Evolutionary conservation across 2,113 vertebrate genomes (phyloP).

Genomic region (Cygnus atratus): DNA sequence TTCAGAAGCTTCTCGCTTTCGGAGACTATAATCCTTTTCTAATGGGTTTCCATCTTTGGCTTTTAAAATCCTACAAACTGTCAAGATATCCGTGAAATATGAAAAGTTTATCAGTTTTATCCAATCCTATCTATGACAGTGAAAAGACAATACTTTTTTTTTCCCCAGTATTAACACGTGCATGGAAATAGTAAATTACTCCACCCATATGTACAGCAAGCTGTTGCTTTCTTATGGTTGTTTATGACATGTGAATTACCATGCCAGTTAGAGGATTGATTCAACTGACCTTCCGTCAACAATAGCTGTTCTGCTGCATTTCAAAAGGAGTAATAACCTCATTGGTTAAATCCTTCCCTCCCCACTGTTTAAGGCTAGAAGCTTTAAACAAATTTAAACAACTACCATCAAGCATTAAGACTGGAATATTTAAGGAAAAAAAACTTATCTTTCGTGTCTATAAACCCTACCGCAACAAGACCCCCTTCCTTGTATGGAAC

Average conservation of each 20-base stretch:
- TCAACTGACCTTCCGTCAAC: neutral
- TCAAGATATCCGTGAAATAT: neutral
- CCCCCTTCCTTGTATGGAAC: neutral
- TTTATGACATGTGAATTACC: neutral
- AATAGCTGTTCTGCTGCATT: neutral
- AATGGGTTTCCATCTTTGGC: neutral
- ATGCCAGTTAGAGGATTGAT: neutral
- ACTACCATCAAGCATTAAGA: neutral
- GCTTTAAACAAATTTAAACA: neutral
- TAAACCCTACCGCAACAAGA: neutral
- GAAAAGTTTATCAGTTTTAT: neutral
- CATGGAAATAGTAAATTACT: neutral
- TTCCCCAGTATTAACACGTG: neutral
- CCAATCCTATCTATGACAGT: neutral
- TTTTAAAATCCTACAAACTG: neutral
- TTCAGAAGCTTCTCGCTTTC: neutral
- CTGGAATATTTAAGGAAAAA: neutral
- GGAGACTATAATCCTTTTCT: neutral
- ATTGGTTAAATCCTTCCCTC: neutral
- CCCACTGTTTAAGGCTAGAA: neutral
- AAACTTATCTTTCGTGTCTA: neutral
- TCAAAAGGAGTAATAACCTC: neutral
- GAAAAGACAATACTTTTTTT: neutral
- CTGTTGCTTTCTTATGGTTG: neutral
- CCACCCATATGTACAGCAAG: neutral